These are phyloP conservation scores for Ypsolopha scabrella DNA, from an alignment of 2,888 invertebrate genomes.

Conservation along the genomic window DNA sequence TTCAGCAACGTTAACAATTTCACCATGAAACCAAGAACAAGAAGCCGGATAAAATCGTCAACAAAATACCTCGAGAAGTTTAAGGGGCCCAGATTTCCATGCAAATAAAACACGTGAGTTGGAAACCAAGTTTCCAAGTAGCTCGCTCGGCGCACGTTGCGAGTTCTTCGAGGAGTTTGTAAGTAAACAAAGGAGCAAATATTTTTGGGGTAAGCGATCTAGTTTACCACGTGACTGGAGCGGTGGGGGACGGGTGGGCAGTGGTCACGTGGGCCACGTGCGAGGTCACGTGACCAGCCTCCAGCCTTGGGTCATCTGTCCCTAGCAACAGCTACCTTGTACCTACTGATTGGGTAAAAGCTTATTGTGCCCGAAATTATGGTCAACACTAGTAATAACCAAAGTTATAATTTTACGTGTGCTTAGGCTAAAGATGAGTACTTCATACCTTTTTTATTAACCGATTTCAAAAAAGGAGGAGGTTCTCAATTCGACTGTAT, in stretches of 20 bases:
- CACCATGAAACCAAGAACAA: neutral
- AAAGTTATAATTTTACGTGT: too few species aligned
- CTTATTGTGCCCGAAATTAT: too few species aligned
- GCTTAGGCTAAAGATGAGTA: too few species aligned
- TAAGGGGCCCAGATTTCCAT: constrained; percentile 31
- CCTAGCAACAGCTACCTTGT: neutral
- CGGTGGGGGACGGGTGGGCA: constrained; percentile 15
- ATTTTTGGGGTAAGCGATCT: constrained; percentile 7
- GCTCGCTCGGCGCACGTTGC: constrained; percentile 48
- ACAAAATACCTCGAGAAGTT: constrained; percentile 11
- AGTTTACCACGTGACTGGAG: constrained; percentile 18
- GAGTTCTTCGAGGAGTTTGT: constrained; percentile 34
- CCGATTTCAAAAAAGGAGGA: too few species aligned
- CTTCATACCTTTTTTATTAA: too few species aligned
- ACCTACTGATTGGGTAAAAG: too few species aligned
- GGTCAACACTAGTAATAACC: too few species aligned
- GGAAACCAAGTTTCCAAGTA: constrained; percentile 31
- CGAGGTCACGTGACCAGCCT: constrained; percentile 11
- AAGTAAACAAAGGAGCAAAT: constrained; percentile 35
- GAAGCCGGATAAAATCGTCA: constrained; percentile 30
- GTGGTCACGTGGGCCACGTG: constrained; percentile 26
- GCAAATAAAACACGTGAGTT: constrained; percentile 40
- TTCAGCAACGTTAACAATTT: neutral
- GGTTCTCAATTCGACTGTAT: too few species aligned
- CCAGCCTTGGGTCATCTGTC: constrained; percentile 19